Evolutionary conservation across 2,888 invertebrate species (phyloP).

Genomic region (Perizoma affinitatum): DNA sequence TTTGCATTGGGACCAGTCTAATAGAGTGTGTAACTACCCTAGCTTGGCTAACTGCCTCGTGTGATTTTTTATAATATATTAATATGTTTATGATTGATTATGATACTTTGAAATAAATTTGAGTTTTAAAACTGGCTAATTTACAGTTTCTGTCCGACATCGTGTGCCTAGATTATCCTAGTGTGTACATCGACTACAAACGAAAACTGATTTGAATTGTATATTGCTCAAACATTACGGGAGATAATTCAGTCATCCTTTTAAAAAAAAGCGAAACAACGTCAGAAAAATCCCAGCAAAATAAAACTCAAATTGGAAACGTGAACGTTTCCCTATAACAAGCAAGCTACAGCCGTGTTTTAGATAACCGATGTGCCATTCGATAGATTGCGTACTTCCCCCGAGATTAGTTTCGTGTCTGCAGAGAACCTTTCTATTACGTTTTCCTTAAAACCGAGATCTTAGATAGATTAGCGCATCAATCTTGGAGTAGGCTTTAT

Average conservation of each 20-base stretch:
- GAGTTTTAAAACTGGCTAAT: background rate
- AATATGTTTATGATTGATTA: no score
- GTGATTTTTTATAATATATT: background rate
- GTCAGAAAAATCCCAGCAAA: constrained; percentile 6
- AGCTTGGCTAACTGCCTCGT: constrained; percentile 41
- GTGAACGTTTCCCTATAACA: constrained; percentile 1
- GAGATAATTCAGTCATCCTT: no score
- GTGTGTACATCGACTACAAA: no score
- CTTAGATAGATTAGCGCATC: constrained; percentile 1
- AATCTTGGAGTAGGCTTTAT: background rate
- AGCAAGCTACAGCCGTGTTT: constrained; percentile 7
- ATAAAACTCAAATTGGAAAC: constrained; percentile 11
- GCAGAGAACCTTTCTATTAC: constrained; percentile 5
- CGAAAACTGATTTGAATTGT: no score
- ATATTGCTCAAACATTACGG: no score
- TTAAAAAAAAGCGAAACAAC: no score
- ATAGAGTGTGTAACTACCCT: constrained; percentile 66
- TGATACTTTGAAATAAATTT: background rate
- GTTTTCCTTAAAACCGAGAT: constrained; percentile 3
- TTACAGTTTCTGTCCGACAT: no score
- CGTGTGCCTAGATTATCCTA: no score
- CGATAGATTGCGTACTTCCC: constrained; percentile 12
- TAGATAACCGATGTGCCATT: constrained; percentile 8
- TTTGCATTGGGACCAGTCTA: constrained; percentile 61
- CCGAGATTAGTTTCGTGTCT: constrained; percentile 12